phyloP scores from a whole-genome alignment of 2,113 vertebrate genomes.

The Tragelaphus imberbis region DNA sequence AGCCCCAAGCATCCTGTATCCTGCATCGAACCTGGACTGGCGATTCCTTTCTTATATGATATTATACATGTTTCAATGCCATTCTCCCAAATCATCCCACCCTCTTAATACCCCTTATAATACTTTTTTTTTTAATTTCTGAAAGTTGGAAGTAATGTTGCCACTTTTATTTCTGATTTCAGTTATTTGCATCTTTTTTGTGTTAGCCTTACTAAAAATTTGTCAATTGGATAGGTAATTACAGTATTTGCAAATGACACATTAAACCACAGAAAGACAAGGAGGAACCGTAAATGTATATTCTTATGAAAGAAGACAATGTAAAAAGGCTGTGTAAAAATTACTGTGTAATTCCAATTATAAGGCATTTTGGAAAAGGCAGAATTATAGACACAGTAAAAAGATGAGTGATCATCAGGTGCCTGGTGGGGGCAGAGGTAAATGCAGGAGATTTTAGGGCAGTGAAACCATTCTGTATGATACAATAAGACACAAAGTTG shows the following conservation, averaged over 20 bases:
- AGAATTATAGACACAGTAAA: not conserved
- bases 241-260: not conserved
- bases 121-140: not conserved
- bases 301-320: not conserved
- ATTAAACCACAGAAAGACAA: not conserved
- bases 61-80: too few relatives aligned
- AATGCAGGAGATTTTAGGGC: not conserved
- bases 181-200: not conserved
- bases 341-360: not conserved
- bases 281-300: not conserved
- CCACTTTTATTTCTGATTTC: not conserved
- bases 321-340: not conserved
- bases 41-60: too few relatives aligned
- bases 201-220: not conserved
- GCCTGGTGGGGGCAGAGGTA: not conserved
- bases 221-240: not conserved
- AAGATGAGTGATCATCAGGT: not conserved
- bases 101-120: not conserved
- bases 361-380: not conserved
- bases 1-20: too few relatives aligned
- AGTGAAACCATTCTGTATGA: not conserved
- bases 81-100: too few relatives aligned
- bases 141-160: not conserved
- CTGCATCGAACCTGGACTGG: too few relatives aligned
- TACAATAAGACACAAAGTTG: not conserved